A percentile compares a stretch with the other conserved stretches of the same genome.
Conservation (phyloP, 2,888 invertebrate genomes). For the Disparrhopalites patrizii region DNA sequence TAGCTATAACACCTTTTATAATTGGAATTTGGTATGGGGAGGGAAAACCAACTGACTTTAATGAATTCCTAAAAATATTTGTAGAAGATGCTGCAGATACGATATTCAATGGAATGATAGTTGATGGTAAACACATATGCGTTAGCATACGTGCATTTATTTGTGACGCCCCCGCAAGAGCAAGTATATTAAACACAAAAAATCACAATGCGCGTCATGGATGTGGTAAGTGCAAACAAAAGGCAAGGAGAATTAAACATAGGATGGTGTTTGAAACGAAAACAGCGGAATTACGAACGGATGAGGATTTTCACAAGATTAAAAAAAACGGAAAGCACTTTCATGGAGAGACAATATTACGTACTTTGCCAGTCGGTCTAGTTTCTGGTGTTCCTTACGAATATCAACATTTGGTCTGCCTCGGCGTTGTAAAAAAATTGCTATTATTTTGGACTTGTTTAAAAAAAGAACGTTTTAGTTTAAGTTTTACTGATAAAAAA, state of each 20-base stretch:
- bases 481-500: not conserved
- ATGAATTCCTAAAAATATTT: slow-evolving; percentile 33
- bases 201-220: slow-evolving; percentile 49
- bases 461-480: not conserved
- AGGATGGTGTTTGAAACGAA: slow-evolving; percentile 1
- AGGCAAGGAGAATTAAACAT: slow-evolving; percentile 27
- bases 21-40: slow-evolving; percentile 29
- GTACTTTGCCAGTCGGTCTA: slow-evolving; percentile 8
- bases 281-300: slow-evolving; percentile 7
- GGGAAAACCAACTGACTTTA: slow-evolving; percentile 29
- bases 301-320: slow-evolving; percentile 21
- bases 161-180: slow-evolving; percentile 49
- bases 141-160: slow-evolving; percentile 36
- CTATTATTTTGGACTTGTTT: slow-evolving; percentile 10
- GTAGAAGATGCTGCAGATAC: slow-evolving; percentile 27
- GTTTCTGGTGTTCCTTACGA: slow-evolving; percentile 18
- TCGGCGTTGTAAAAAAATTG: slow-evolving; percentile 20
- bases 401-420: slow-evolving; percentile 26
- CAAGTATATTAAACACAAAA: slow-evolving; percentile 47
- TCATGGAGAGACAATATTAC: slow-evolving; percentile 6
- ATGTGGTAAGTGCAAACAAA: slow-evolving; percentile 48
- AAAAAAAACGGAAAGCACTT: slow-evolving; percentile 27
- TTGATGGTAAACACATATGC: slow-evolving; percentile 3
- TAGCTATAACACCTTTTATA: not conserved
- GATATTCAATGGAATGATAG: slow-evolving; percentile 17